phyloP scores from a whole-genome alignment of 2,113 vertebrate species.

The Girardinichthys multiradiatus region DNA sequence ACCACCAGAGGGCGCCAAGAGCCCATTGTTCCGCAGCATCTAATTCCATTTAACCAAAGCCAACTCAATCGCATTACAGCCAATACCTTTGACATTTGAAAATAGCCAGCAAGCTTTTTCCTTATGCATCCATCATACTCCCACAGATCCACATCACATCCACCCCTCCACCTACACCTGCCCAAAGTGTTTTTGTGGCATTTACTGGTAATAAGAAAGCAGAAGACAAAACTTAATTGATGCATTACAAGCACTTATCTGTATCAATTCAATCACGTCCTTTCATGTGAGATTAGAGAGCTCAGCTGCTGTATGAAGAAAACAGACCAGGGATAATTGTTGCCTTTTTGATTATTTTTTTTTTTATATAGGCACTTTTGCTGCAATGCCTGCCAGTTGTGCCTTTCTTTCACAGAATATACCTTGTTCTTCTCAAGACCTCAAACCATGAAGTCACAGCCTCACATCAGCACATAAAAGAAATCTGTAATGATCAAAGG shows the following conservation, averaged over 20 bases:
- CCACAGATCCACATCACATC: slow-evolving; percentile 2
- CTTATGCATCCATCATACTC: slow-evolving; percentile 13
- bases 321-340: slow-evolving; percentile 23
- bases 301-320: slow-evolving; percentile 17
- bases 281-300: slow-evolving; percentile 44
- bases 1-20: slow-evolving; percentile 53
- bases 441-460: slow-evolving; percentile 11
- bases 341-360: slow-evolving; percentile 24
- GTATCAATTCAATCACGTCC: slow-evolving; percentile 32
- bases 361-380: slow-evolving; percentile 11
- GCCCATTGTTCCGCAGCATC: background rate
- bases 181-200: slow-evolving; percentile 33
- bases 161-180: background rate
- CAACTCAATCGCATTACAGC: slow-evolving; percentile 55
- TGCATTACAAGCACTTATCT: slow-evolving; percentile 30
- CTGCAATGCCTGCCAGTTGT: slow-evolving; percentile 7
- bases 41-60: slow-evolving; percentile 29
- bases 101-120: slow-evolving; percentile 36
- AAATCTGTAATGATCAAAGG: slow-evolving; percentile 43
- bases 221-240: slow-evolving; percentile 20
- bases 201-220: slow-evolving; percentile 39
- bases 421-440: slow-evolving; percentile 11
- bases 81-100: slow-evolving; percentile 63
- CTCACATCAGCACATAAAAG: slow-evolving; percentile 13
- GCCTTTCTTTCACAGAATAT: slow-evolving; percentile 11